These are phyloP conservation scores for Agriopis leucophaearia DNA, from an alignment of 2,888 invertebrate species.

Conservation along the genomic window DNA sequence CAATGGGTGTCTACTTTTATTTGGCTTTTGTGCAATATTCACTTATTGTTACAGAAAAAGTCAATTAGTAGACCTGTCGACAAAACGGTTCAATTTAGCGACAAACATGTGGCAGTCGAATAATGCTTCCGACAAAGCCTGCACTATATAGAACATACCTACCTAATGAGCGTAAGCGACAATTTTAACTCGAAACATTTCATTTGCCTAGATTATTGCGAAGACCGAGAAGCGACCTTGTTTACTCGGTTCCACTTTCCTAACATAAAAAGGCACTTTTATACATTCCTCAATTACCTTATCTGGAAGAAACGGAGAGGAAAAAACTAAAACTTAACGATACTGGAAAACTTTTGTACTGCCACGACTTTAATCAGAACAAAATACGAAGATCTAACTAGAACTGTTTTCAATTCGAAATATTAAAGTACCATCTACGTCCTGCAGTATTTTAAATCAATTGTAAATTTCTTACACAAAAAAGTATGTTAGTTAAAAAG, in stretches of 20 bases:
- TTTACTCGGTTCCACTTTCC: slow-evolving; percentile 15
- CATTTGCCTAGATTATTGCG: slow-evolving; percentile 1
- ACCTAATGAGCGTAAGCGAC: neutral
- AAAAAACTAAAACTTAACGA: no score
- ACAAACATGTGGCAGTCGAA: neutral
- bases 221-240: slow-evolving; percentile 10
- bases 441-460: no score
- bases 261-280: slow-evolving; percentile 10
- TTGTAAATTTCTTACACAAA: no score
- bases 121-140: no score
- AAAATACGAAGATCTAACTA: no score
- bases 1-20: slow-evolving; percentile 1
- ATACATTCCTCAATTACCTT: slow-evolving; percentile 4
- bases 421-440: no score
- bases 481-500: no score
- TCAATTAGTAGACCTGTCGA: slow-evolving; percentile 9
- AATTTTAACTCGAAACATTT: slow-evolving; percentile 6
- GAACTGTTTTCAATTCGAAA: no score
- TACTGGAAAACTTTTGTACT: no score
- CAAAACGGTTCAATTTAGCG: neutral
- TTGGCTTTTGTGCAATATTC: slow-evolving; percentile 20
- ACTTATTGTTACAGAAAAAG: slow-evolving; percentile 19
- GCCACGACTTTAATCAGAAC: no score
- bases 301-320: neutral
- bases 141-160: neutral